Evolutionary conservation across 2,888 invertebrate species (phyloP).

Genomic region (Geotrupes spiniger): DNA sequence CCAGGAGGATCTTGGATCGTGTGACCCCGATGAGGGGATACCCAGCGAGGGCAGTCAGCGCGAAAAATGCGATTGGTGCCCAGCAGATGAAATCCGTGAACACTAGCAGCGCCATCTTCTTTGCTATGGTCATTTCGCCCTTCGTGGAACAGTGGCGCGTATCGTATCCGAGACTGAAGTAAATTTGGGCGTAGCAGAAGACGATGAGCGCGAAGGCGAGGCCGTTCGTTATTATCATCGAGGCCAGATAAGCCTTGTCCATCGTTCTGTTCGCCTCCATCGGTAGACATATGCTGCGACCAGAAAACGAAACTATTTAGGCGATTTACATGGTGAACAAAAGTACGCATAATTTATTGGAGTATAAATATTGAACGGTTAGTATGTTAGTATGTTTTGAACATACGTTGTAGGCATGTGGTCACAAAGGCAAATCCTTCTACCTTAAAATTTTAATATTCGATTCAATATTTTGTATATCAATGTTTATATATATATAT

Average conservation of each 20-base stretch:
- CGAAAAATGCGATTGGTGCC: slow-evolving; percentile 88
- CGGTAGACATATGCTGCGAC: slow-evolving; percentile 76
- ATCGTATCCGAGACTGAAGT: slow-evolving; percentile 72
- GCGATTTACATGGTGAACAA: too few species aligned
- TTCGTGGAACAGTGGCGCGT: slow-evolving; percentile 57
- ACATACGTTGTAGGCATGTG: too few species aligned
- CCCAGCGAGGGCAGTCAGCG: slow-evolving; percentile 80
- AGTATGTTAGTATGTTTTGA: too few species aligned
- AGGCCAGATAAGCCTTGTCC: slow-evolving; percentile 72
- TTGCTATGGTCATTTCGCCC: slow-evolving; percentile 74
- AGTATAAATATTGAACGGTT: too few species aligned
- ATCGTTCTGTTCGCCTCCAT: slow-evolving; percentile 71
- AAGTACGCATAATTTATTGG: too few species aligned
- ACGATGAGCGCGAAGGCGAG: slow-evolving; percentile 81
- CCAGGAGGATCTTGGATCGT: slow-evolving; percentile 75
- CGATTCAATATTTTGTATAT: too few species aligned
- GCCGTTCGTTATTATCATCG: slow-evolving; percentile 73
- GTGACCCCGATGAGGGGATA: slow-evolving; percentile 80
- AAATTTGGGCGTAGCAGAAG: slow-evolving; percentile 82
- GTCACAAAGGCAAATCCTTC: too few species aligned
- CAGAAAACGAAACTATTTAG: not conserved
- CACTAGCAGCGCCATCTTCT: slow-evolving; percentile 84
- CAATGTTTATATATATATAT: too few species aligned
- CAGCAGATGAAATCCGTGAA: slow-evolving; percentile 82
- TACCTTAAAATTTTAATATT: too few species aligned